A percentile compares a stretch with the other conserved stretches of the same genome.
These are phyloP conservation scores for Prostheceraeus crozeri DNA, from an alignment of 2,888 invertebrate genomes.

Conservation along the genomic window DNA sequence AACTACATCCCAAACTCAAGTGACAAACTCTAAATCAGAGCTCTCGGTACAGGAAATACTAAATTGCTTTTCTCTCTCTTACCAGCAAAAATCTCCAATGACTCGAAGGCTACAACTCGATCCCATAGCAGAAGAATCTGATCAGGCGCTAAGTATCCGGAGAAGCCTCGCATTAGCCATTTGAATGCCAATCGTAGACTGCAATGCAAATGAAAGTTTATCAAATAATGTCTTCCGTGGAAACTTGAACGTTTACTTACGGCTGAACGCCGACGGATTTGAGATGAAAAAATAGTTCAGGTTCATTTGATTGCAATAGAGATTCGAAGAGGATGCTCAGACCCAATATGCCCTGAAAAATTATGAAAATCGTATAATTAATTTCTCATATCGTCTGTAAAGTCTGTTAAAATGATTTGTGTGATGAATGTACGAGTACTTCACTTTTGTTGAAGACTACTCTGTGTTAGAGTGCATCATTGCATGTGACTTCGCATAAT, in stretches of 20 bases:
- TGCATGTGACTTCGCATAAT: too few species aligned
- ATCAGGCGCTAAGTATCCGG: slow-evolving; percentile 83
- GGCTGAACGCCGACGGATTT: slow-evolving; percentile 78
- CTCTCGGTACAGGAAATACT: neutral
- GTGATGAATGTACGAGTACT: too few species aligned
- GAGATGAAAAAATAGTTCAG: slow-evolving; percentile 81
- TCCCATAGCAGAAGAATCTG: slow-evolving; percentile 88
- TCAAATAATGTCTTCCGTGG: neutral
- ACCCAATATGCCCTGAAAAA: slow-evolving; percentile 69
- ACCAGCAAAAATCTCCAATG: slow-evolving; percentile 74
- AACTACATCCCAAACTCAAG: too few species aligned
- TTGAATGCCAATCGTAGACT: slow-evolving; percentile 84
- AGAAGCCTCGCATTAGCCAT: slow-evolving; percentile 91
- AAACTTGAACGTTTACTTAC: slow-evolving; percentile 62
- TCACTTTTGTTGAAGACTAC: too few species aligned
- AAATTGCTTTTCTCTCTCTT: too few species aligned
- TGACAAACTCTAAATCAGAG: too few species aligned
- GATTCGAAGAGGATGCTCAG: slow-evolving; percentile 80
- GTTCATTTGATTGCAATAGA: slow-evolving; percentile 78
- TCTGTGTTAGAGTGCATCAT: too few species aligned
- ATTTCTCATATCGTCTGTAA: slow-evolving; percentile 21
- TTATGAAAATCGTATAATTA: too few species aligned
- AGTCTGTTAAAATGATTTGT: too few species aligned
- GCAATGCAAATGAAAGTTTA: slow-evolving; percentile 38
- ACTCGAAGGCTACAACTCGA: slow-evolving; percentile 79